These are phyloP conservation scores for Brenthis ino DNA, from an alignment of 2,888 invertebrate species.

Conservation along the genomic window DNA sequence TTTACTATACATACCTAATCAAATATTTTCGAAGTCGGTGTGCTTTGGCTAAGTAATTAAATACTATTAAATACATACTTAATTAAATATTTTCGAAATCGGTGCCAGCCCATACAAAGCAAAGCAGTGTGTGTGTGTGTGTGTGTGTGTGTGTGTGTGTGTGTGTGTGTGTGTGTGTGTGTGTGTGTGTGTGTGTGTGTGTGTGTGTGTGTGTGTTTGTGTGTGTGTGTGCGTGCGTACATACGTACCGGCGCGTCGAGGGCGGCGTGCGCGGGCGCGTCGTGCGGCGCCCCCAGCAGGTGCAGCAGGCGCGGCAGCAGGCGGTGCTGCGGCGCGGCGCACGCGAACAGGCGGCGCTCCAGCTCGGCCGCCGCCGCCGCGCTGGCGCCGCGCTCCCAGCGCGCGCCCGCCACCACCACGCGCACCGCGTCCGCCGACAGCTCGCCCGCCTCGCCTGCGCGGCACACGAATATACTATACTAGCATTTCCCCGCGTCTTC, in stretches of 20 bases:
- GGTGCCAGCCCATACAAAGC: too few relatives aligned
- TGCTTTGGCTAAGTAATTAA: too few relatives aligned
- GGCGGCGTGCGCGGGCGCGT: too few relatives aligned
- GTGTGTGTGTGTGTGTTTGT: too few relatives aligned
- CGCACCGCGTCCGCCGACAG: constrained; percentile 63
- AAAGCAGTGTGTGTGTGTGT: not conserved
- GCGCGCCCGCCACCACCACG: constrained; percentile 70
- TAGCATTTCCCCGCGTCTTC: too few relatives aligned
- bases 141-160: not conserved
- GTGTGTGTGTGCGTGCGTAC: too few relatives aligned
- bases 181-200: not conserved
- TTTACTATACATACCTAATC: too few relatives aligned
- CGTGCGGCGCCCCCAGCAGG: constrained; percentile 53
- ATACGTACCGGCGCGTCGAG: too few relatives aligned
- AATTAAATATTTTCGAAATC: too few relatives aligned
- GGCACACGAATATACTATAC: too few relatives aligned
- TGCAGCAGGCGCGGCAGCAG: constrained; percentile 75
- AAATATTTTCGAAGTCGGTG: too few relatives aligned
- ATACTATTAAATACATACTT: too few relatives aligned
- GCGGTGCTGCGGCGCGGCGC: constrained; percentile 72
- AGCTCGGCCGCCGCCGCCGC: constrained; percentile 61
- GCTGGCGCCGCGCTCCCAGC: constrained; percentile 66
- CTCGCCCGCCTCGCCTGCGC: constrained; percentile 46
- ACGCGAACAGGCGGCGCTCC: constrained; percentile 69
- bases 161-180: not conserved